Evolutionary conservation across 2,113 vertebrate species (phyloP), one percentile per base, ranked within the genome.

Genomic region (Puffinus mauretanicus): DNA sequence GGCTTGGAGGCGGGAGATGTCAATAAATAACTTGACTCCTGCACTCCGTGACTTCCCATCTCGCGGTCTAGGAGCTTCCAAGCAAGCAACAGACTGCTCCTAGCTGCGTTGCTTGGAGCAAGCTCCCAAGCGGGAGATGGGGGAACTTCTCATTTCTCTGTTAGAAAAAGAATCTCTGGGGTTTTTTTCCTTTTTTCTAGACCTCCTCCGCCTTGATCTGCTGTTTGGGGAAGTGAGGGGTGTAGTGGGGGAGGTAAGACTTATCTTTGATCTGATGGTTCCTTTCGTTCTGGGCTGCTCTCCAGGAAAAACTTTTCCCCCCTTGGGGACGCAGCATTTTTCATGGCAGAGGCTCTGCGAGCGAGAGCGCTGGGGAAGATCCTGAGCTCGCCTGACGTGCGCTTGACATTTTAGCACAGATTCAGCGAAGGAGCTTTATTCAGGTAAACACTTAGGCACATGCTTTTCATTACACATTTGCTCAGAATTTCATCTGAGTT

Each of bases 181-280:
- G 8, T n/a, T 61, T 54, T 57, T 58, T 51, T 20, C 4, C 6
- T 19, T 73, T 94, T 91, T 72, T 80, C 82, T 88, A 90, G 62
- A 82, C 75, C 85, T 95, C 80, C 71, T 93, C 57, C 3, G 8
- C 70, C 78, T 80, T 87, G 38, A 79, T 89, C 54, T 92, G 73
- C 34, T 79, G 78, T 89, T 82, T 88, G 85, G 67, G 85, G 78
- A 96, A 95, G 85, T 70, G 72, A 92, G 76, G 40, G 76, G 38
- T 82, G 66, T 95, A 82, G 88, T 8, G 67, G 51, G 29, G 77
- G 85, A 86, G 67, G 82, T 86, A 97, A 90, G 64, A 58, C 64
- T 91, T 90, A 77, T 89, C 96, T 96, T 96, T 94, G 92, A 88
- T 92, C 88, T 81, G 82, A 60, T 94, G 79, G 76, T 60, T 96